Base-by-base conservation (phyloP, 2,888 invertebrate species). In the Drosophila conformis region DNA sequence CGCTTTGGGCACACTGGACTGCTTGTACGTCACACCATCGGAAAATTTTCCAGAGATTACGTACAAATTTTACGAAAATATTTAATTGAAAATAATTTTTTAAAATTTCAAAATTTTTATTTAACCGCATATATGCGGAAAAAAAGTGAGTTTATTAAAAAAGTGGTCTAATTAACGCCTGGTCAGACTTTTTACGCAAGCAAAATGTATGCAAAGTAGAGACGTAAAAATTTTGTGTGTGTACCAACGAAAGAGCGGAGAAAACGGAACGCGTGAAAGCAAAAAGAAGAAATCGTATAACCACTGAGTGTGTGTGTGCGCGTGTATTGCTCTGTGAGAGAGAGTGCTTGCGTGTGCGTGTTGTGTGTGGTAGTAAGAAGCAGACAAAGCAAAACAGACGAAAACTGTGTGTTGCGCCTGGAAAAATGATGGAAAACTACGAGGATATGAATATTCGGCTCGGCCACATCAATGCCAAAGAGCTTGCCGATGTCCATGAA, bases 201-300 rank as follows among this genome's bases (percentile, higher is more conserved):
- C 76, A 73, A 81, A 83, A 78, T 84, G 75, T 69, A 63, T 62
- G 78, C 76, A 77, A 78, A 88, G 82, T 77, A 83, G 78, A 88
- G 82, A 83, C 78, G 88, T 72, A 87, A 88, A 91, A 88, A 87
- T 82, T 89, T 90, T 91, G 91, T 91, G 88, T 91, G 89, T 91
- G 91, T 91, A 91, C 79, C 91, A 91, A 89, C 90, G 91, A 91
- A 91, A 77, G 82, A 81, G 83, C 56, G 80, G 76, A 71, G 84
- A 89, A 91, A 89, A 80, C 82, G 80, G 66, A 87, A 78, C 69
- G 84, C 78, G 87, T 53, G 77, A 84, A 72, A 90, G 78, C 75
- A 78, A 73, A 85, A 80, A 84, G 79, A 75, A 69, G 71, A 76
- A 81, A 79, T 70, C 72, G 69, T 68, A 71, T 62, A 62, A 59